Base-by-base conservation (phyloP, 2,113 vertebrate genomes). In the Felis chaus region DNA sequence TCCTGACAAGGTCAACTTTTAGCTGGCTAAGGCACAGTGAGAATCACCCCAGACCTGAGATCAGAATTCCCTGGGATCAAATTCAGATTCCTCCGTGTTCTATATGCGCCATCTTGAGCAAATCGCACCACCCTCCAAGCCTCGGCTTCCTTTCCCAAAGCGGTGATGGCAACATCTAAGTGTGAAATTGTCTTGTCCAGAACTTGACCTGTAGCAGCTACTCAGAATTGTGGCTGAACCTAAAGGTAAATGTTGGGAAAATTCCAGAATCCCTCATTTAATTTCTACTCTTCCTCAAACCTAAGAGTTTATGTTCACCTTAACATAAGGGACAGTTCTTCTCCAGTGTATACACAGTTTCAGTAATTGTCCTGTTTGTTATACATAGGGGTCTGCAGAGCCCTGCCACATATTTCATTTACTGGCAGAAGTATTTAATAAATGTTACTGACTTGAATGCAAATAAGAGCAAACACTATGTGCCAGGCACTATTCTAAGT, bases 371-470 rank as follows among this genome's bases (percentile, higher is more conserved):
- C 45, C 33, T 71, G 2, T 87, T 29, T 31, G 7, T 80, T 82
- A 48, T 19, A 80, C 12, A 19, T 27, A 10, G 41, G 21, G 1
- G 2, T 89, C 9, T n/a, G 2, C 15, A 78, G 57, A 76, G 5
- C 53, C 55, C 29, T 68, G 14, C 4, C 36, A 71, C 14, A 12
- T 68, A 76, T 57, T 91, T 92, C 6, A 29, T 53, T 85, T 63
- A 88, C 33, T 74, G 36, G 9, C 33, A 89, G 55, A 95, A 91
- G n/a, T 27, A 79, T 78, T 94, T 91, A 83, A 85, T 78, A 88
- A 90, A 71, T 82, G 19, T 66, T 73, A 45, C 63, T 91, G 36
- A 93, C 91, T 79, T 90, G 69, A 92, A 97, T 94, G 81, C 87
- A 87, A 88, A 71, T 80, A 80, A 87, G 36, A 92, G 16, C n/a